A percentile compares a stretch with the other conserved stretches of the same genome.
Conservation (phyloP, 2,888 invertebrate species). For the Syrista parreyssii region DNA sequence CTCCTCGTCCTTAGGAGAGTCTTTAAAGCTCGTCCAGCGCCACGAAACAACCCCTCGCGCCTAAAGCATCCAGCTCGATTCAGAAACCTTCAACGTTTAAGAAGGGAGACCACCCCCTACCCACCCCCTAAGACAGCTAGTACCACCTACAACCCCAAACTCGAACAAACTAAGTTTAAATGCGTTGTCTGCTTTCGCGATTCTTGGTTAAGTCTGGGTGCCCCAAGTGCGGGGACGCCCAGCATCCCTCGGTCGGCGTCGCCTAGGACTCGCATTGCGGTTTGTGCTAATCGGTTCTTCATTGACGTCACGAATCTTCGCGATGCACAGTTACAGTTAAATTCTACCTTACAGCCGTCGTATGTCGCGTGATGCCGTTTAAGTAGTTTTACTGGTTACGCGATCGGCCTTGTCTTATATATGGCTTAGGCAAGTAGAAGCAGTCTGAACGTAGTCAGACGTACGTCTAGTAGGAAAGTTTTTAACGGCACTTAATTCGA, state of each 20-base stretch:
- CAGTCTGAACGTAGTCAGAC: neutral
- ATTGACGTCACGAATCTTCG: neutral
- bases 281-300: neutral
- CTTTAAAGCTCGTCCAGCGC: neutral
- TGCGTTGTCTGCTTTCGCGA: constrained; percentile 14
- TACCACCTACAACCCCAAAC: neutral
- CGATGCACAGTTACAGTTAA: neutral
- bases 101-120: neutral
- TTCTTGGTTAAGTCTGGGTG: constrained; percentile 29
- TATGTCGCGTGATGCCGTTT: neutral
- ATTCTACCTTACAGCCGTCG: neutral
- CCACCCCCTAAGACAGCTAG: neutral
- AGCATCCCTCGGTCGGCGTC: no score
- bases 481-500: neutral
- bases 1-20: neutral
- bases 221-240: constrained; percentile 21
- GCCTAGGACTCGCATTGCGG: neutral
- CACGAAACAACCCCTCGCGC: neutral
- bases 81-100: neutral
- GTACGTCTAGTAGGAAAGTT: neutral
- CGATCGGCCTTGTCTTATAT: neutral
- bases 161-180: constrained; percentile 21
- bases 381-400: neutral
- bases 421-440: neutral
- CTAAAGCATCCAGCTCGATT: neutral